Percentiles rank a stretch among this genome's conserved stretches.
phyloP scores from a whole-genome alignment of 2,797 vertebrate species.

The Rhabdophis nuchalis region DNA sequence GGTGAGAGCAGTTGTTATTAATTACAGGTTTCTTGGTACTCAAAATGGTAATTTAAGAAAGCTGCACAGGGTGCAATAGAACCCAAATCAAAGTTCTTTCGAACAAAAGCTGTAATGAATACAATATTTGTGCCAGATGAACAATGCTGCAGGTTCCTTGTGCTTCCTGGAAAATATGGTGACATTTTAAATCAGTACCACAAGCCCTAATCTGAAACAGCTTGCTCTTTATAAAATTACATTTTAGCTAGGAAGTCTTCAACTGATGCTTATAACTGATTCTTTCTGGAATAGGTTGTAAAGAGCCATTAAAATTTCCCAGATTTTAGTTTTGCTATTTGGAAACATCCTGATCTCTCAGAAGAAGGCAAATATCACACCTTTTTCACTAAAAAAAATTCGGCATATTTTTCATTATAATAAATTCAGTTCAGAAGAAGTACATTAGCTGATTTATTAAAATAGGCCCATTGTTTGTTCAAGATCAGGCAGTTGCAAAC shows the following conservation, averaged over 20 bases:
- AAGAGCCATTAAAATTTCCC: neutral
- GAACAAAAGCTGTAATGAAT: constrained; percentile 29
- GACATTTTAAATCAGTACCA: neutral
- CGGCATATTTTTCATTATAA: too few relatives aligned
- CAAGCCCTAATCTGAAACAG: neutral
- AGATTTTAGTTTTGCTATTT: neutral
- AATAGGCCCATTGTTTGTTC: neutral
- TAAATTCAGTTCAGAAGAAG: neutral
- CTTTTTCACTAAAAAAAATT: neutral
- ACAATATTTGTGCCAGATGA: constrained; percentile 42
- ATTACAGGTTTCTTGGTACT: constrained; percentile 15
- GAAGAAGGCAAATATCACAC: neutral
- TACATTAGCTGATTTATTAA: neutral
- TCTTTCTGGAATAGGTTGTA: neutral
- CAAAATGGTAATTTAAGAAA: constrained; percentile 25
- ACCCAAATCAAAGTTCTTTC: constrained; percentile 50
- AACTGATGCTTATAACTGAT: neutral
- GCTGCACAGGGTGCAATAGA: constrained; percentile 26
- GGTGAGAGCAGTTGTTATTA: constrained; percentile 27
- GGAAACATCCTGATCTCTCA: neutral
- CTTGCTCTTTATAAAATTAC: neutral
- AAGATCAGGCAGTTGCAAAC: neutral
- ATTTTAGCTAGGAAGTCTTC: neutral
- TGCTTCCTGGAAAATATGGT: constrained; percentile 34
- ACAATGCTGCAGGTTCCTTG: constrained; percentile 34